Evolutionary conservation across 2,888 invertebrate genomes (phyloP).

Genomic region (Catocala nupta): DNA sequence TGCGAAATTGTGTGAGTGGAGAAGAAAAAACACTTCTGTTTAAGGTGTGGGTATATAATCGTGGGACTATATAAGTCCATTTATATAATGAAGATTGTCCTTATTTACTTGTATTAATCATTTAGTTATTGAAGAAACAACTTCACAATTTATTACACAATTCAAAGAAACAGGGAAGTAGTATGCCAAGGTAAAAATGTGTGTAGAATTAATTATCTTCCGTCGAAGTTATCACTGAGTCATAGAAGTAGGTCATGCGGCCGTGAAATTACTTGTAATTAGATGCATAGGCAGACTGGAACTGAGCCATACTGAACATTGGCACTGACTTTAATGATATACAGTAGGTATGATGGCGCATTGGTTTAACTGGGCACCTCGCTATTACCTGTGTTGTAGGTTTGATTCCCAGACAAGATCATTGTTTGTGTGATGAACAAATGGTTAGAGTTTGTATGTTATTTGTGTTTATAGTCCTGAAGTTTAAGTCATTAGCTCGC

Average conservation of each 20-base stretch:
- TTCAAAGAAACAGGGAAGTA: background rate
- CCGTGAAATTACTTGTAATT: constrained; percentile 4
- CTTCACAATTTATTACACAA: constrained; percentile 3
- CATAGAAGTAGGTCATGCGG: background rate
- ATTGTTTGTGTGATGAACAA: no score
- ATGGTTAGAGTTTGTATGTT: no score
- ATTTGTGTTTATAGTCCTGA: no score
- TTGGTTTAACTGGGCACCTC: background rate
- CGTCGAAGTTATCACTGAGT: background rate
- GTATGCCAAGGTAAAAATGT: background rate
- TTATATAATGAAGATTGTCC: no score
- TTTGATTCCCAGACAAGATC: no score
- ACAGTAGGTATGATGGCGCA: background rate
- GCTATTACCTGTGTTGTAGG: no score
- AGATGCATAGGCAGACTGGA: background rate
- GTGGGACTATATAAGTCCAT: no score
- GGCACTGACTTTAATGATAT: background rate
- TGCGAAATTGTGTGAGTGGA: no score
- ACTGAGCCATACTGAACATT: background rate
- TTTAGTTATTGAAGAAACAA: background rate
- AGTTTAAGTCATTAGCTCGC: no score
- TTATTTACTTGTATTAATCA: no score
- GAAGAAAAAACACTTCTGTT: no score
- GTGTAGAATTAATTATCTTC: constrained; percentile 7
- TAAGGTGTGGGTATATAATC: no score